Evolutionary conservation across 2,888 invertebrate genomes (phyloP), one percentile per base, ranked within the genome.

Genomic region (Panorpa germanica): DNA sequence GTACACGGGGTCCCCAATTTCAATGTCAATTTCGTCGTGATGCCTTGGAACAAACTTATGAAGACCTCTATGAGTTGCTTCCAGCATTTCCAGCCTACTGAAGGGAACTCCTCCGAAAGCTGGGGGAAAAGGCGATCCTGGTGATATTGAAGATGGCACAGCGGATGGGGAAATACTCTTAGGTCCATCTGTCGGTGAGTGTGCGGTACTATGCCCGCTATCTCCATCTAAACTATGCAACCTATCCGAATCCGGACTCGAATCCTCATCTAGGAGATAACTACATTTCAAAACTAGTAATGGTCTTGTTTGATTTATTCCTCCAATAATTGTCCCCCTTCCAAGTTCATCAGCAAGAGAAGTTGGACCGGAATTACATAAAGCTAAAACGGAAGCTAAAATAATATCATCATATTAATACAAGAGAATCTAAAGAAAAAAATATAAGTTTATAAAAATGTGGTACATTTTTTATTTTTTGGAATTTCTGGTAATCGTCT

Each of bases 1-100:
- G 49, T 93, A 91, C 39, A 96, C 74, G 2, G 93, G 88, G 55
- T 96, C 96, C 2, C 96, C 96, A 34, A 95, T 91, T 59, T 96
- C 95, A 17, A 98, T 69, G 50, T 88, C 85, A 37, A 98, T 77
- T 58, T 96, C 95, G 45, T 95, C 95, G 38, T 77, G 75, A 53
- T 95, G 95, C 35, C 95, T 65, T 1, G 95, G 91, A 44, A 93
- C 70, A 48, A 96, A 96, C 50, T 90, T 86, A 54, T 95, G 91
- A 50, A 95, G 63, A 5, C 91, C 93, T 45, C 95, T 67, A 50
- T 95, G 95, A 14, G 93, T 93, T 3, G 90, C 88, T 57, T 91
- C 91, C 20, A 90, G 61, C 57, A 85, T 71, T 53, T 82, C 81
- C 30, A 82, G 55, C 46, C 78, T 78, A 36, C 74, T 73, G 43